Conservation (phyloP, 1,140 invertebrate species). For the Leptinotarsa undecemlineata region DNA sequence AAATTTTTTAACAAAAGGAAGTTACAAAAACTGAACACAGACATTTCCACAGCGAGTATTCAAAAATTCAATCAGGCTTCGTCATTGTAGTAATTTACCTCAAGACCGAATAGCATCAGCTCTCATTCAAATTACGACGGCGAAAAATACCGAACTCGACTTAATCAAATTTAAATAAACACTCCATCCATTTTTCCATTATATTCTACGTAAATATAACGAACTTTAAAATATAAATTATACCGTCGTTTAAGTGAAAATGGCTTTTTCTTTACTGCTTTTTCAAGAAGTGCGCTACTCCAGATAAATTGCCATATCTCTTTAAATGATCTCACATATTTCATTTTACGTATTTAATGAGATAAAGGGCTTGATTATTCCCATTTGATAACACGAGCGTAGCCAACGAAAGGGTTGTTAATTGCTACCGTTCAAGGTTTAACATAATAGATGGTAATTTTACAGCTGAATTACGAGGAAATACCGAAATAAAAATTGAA, state of each 20-base stretch:
- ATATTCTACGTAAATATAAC: slow-evolving; percentile 2
- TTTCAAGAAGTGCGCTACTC: slow-evolving; percentile 1
- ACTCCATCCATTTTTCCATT: slow-evolving; percentile 1
- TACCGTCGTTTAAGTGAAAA: slow-evolving; percentile 6
- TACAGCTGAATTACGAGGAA: background rate
- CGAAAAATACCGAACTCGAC: slow-evolving; percentile 4
- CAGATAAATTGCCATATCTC: slow-evolving; percentile 8
- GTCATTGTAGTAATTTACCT: background rate
- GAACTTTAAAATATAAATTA: slow-evolving; percentile 1
- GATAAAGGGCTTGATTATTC: background rate
- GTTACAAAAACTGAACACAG: no score
- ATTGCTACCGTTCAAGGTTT: background rate
- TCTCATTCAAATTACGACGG: background rate
- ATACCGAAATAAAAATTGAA: background rate
- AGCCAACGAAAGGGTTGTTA: background rate
- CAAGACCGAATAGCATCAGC: background rate
- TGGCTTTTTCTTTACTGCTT: background rate
- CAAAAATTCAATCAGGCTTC: no score
- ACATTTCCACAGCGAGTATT: no score
- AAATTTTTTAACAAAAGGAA: no score
- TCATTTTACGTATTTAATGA: background rate
- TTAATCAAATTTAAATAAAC: slow-evolving; percentile 1
- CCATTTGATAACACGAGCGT: background rate
- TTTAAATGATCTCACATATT: slow-evolving; percentile 1
- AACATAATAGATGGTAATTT: background rate